These are phyloP conservation scores for Archilochus colubris DNA, from an alignment of 2,113 vertebrate species.

Conservation along the genomic window DNA sequence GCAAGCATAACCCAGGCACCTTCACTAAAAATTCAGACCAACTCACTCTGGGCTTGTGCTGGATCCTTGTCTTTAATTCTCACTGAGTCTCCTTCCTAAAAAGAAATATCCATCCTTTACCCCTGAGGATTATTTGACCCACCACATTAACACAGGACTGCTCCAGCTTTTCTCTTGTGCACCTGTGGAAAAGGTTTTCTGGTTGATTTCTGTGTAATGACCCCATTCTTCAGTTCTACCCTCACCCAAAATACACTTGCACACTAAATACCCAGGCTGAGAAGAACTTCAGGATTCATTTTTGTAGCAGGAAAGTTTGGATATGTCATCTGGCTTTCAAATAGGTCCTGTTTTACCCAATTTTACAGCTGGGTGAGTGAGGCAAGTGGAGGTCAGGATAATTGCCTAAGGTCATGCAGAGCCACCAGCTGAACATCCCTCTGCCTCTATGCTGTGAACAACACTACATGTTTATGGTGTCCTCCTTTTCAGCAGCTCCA, in stretches of 20 bases:
- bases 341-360: not conserved
- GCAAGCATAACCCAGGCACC: not conserved
- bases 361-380: not conserved
- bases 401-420: not conserved
- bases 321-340: not conserved
- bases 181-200: not conserved
- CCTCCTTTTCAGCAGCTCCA: not conserved
- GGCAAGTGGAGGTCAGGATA: not conserved
- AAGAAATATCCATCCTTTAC: not conserved
- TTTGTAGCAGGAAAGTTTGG: not conserved
- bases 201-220: fast-evolving
- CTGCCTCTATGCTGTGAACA: not conserved
- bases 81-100: not conserved
- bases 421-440: not conserved
- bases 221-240: not conserved
- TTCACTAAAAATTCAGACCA: not conserved
- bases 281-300: not conserved
- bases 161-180: not conserved
- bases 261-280: not conserved
- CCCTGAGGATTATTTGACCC: not conserved
- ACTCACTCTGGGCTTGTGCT: not conserved
- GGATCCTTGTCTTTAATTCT: not conserved
- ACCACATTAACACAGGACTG: not conserved
- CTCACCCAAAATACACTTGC: not conserved
- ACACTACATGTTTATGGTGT: not conserved